phyloP scores from a whole-genome alignment of 2,113 vertebrate genomes.

The Oncorhynchus mykiss region DNA sequence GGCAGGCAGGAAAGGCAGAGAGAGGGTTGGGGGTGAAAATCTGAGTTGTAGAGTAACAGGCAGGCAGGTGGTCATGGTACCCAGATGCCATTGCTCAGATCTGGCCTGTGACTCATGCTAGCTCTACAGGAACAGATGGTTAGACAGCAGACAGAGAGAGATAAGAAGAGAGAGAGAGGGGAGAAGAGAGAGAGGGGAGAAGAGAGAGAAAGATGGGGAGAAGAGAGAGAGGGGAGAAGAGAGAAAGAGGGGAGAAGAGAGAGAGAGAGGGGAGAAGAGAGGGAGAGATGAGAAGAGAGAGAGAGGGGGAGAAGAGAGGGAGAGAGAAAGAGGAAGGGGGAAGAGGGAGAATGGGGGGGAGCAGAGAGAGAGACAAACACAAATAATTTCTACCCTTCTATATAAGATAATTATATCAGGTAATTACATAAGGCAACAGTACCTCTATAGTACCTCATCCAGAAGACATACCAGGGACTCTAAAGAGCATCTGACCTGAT shows the following conservation, averaged over 20 bases:
- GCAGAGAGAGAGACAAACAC: conserved; percentile 39
- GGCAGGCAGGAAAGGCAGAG: neutral
- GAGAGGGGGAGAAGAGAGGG: conserved; percentile 4
- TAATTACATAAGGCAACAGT: no score
- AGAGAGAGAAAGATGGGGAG: neutral
- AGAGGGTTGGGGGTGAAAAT: neutral
- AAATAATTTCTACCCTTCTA: no score
- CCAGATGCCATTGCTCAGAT: neutral
- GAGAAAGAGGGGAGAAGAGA: neutral
- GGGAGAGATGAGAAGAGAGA: neutral
- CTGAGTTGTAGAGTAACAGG: no score
- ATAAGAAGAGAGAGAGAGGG: neutral
- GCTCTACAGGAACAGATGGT: neutral
- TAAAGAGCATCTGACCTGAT: no score
- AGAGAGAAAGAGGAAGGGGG: conserved; percentile 11
- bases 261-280: neutral
- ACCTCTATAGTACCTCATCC: no score
- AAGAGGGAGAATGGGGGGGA: conserved; percentile 27
- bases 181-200: neutral
- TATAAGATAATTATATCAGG: no score
- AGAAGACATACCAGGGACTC: no score
- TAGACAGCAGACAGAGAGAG: neutral
- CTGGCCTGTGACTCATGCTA: neutral
- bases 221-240: neutral
- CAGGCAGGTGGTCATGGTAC: no score